Evolutionary conservation across 2,888 invertebrate species (phyloP).

Genomic region (Acanthococcus lagerstroemiae): DNA sequence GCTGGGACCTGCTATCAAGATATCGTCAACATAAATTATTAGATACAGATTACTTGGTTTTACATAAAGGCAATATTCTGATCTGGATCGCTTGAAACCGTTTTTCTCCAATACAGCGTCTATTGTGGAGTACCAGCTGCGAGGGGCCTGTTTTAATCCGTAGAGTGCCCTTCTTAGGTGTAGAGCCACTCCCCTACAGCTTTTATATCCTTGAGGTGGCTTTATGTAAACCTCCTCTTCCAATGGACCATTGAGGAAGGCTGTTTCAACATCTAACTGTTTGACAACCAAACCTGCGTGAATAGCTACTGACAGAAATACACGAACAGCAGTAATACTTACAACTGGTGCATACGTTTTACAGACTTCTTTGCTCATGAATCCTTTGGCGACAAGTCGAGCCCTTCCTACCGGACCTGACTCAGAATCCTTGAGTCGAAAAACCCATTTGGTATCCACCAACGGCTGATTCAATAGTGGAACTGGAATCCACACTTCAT

Average conservation of each 20-base stretch:
- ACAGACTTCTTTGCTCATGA: neutral
- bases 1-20: neutral
- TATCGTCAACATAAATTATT: neutral
- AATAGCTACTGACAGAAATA: neutral
- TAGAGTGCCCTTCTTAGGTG: neutral
- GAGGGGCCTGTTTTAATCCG: neutral
- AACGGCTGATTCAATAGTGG: neutral
- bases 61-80: neutral
- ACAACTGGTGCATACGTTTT: neutral
- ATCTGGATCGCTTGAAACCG: neutral
- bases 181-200: neutral
- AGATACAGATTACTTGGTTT: neutral
- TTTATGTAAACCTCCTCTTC: neutral
- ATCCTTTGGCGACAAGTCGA: slow-evolving; percentile 22
- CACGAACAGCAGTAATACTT: neutral
- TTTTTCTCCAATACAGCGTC: neutral
- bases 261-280: neutral
- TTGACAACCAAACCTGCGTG: neutral
- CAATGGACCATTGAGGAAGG: neutral
- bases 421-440: slow-evolving; percentile 19
- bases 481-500: neutral
- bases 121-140: neutral
- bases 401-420: neutral
- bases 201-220: neutral
- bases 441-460: slow-evolving; percentile 32